Conservation (phyloP, 2,113 vertebrate species). For the Calonectris borealis region DNA sequence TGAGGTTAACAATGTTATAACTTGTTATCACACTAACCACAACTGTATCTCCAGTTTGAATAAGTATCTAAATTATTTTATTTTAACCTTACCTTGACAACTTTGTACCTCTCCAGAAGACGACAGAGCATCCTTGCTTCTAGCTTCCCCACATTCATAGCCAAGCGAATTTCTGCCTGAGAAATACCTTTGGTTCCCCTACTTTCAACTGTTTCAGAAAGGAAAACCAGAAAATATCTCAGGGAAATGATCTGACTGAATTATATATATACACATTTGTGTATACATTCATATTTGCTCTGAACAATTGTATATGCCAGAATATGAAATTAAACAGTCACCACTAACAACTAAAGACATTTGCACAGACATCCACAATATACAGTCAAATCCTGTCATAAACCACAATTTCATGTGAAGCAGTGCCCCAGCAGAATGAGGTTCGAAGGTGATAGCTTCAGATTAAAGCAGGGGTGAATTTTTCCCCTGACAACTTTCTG, state of each 20-base stretch:
- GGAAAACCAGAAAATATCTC: neutral
- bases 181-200: conserved; percentile 89
- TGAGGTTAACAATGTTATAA: neutral
- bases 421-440: neutral
- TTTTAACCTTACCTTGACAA: conserved; percentile 83
- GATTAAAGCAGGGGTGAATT: neutral
- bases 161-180: conserved; percentile 81
- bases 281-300: neutral
- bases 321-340: neutral
- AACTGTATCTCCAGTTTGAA: neutral
- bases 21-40: neutral
- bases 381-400: neutral
- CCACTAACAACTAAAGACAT: neutral
- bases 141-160: conserved; percentile 89
- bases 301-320: neutral
- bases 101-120: conserved; percentile 83
- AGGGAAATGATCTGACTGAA: neutral
- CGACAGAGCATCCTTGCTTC: conserved; percentile 93
- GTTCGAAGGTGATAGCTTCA: neutral
- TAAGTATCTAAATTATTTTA: neutral
- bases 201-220: conserved; percentile 80
- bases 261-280: neutral
- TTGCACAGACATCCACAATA: neutral
- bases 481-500: neutral
- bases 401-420: neutral